phyloP scores from a whole-genome alignment of 2,888 invertebrate species.

The Atherix ibis region DNA sequence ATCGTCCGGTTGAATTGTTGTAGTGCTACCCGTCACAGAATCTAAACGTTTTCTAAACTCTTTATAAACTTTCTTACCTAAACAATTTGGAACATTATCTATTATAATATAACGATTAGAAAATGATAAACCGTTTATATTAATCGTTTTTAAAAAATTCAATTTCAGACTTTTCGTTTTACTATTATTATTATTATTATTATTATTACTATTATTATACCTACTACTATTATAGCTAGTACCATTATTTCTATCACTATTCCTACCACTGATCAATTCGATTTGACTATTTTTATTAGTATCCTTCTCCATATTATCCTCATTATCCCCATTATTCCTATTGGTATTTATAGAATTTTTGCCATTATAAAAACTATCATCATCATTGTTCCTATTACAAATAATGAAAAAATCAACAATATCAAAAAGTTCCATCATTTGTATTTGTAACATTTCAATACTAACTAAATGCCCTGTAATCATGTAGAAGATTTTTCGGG shows the following conservation, averaged over 20 bases:
- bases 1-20: conserved; percentile 33
- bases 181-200: not conserved
- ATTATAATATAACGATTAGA: conserved; percentile 8
- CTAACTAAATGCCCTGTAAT: conserved; percentile 37
- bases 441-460: conserved; percentile 41
- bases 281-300: not conserved
- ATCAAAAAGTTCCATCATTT: conserved; percentile 41
- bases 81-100: conserved; percentile 16
- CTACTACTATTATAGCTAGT: not conserved
- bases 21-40: not conserved
- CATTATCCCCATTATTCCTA: too few species aligned
- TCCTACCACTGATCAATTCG: too few species aligned
- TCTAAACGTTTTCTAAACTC: conserved; percentile 16
- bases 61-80: conserved; percentile 17
- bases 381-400: conserved; percentile 24
- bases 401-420: conserved; percentile 50
- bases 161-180: conserved; percentile 7
- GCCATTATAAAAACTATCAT: too few species aligned
- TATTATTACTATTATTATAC: not conserved
- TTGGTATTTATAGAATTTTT: too few species aligned
- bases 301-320: conserved; percentile 5
- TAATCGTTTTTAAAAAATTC: too few species aligned
- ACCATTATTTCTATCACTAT: not conserved
- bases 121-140: conserved; percentile 7
- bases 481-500: conserved; percentile 39